Base-by-base conservation (phyloP, 2,797 vertebrate genomes). In the Coracias cyanogaster region DNA sequence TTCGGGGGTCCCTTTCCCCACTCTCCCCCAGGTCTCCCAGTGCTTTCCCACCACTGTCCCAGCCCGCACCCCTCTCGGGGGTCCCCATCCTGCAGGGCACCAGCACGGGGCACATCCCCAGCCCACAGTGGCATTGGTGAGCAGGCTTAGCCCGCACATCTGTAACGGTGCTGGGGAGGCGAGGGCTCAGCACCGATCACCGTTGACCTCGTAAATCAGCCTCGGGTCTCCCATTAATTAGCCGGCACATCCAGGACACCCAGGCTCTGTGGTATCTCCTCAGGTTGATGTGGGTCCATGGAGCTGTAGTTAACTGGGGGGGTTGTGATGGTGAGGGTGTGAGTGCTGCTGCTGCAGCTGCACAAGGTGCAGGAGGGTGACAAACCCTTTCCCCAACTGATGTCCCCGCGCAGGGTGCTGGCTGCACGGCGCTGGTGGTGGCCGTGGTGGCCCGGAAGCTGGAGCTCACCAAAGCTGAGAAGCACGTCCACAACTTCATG, bases 401-500 rank as follows among this genome's bases (percentile, higher is more conserved):
- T 61, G 41, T 93, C 65, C 87, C 70, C 91, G 12, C 52, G 15
- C 98, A 99, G 99, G 99, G 99, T 1, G 98, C 98, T 0, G 98
- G 99, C 72, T 99, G 99, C 93, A 99, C 99, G 0, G 99, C 99
- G 9, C 98, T 99, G 90, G 99, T 99, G 98, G 99, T 99, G 97
- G 99, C 99, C 10, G 99, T 99, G 98, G 99, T 99, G 97, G 99
- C 99, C 96, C 98, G 99, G 89, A 99, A 99, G 98, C 98, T 99
- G 98, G 99, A 99, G 95, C 98, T 99, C 97, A 99, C 99, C 98
- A 99, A 99, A 98, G 99, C 99, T 0, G 99, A 99, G 98, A 98
- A 99, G 91, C 99, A 99, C 2, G 99, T 99, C 49, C 99, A 99
- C 98, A 99, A 99, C 98, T 99, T 99, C 98, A 99, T 99, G 99